Evolutionary conservation across 2,888 invertebrate genomes (phyloP).

Genomic region (Sphaerophoria taeniata): DNA sequence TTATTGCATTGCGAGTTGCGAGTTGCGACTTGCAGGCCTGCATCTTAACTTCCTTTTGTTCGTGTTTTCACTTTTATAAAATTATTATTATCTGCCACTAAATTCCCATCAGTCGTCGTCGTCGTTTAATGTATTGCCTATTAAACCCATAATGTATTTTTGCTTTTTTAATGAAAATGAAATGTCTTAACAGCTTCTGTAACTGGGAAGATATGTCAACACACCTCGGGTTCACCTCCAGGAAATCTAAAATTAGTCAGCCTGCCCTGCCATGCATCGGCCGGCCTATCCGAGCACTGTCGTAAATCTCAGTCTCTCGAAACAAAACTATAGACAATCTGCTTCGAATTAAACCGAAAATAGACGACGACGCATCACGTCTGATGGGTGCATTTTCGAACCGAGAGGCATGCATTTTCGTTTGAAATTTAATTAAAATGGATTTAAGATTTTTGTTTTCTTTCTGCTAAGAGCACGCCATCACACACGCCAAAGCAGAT

Average conservation of each 20-base stretch:
- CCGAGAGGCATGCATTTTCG: not conserved
- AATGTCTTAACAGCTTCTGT: constrained; percentile 14
- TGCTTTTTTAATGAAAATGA: constrained; percentile 8
- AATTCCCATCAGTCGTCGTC: not conserved
- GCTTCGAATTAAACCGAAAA: constrained; percentile 60
- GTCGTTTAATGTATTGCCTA: not conserved
- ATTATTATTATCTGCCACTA: not conserved
- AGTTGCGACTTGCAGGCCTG: not conserved
- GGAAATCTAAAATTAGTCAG: constrained; percentile 54
- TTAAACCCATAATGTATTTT: constrained; percentile 17
- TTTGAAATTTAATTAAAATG: constrained; percentile 36
- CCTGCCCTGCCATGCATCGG: not conserved
- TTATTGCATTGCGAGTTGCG: constrained; percentile 38
- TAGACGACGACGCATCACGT: constrained; percentile 26
- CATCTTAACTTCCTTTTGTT: constrained; percentile 49
- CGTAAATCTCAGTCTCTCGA: constrained; percentile 10
- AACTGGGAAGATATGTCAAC: constrained; percentile 41
- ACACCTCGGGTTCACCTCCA: constrained; percentile 59
- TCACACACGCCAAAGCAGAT: constrained; percentile 9
- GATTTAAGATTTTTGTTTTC: constrained; percentile 24
- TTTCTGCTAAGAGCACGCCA: constrained; percentile 13
- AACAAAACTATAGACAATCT: constrained; percentile 15
- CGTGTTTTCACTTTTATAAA: constrained; percentile 40
- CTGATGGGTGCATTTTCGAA: not conserved
- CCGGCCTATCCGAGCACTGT: constrained; percentile 1